These are phyloP conservation scores for Patella caerulea DNA, from an alignment of 2,888 invertebrate genomes.

Conservation along the genomic window DNA sequence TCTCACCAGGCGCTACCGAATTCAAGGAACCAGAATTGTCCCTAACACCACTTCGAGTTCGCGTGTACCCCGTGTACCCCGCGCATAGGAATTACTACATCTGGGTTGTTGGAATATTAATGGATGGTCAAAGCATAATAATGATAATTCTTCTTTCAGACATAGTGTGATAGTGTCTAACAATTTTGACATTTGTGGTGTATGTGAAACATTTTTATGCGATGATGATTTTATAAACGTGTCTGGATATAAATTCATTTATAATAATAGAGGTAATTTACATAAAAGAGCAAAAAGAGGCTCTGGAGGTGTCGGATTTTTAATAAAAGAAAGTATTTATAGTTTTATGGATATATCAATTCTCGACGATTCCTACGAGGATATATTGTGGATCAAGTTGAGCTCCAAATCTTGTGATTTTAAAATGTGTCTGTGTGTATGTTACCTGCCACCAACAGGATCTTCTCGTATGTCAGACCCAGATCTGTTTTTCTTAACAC, in stretches of 20 bases:
- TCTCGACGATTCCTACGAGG: no score
- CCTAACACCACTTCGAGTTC: no score
- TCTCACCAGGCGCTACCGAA: no score
- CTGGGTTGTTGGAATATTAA: conserved; percentile 18
- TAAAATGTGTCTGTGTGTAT: no score
- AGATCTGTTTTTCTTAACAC: no score
- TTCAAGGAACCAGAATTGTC: no score
- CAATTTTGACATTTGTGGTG: conserved; percentile 11
- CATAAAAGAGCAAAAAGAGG: conserved; percentile 21
- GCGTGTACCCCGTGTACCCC: no score
- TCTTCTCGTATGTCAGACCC: no score
- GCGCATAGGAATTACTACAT: conserved; percentile 16
- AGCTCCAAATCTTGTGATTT: no score
- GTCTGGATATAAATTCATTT: conserved; percentile 16
- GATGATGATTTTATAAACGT: conserved; percentile 19
- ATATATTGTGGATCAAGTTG: no score
- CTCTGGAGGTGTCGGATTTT: conserved; percentile 21
- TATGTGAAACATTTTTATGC: conserved; percentile 20
- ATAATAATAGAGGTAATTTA: conserved; percentile 14
- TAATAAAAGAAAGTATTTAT: background rate
- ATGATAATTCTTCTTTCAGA: conserved; percentile 16
- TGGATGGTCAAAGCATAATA: conserved; percentile 12
- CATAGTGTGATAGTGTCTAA: background rate
- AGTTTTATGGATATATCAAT: no score
- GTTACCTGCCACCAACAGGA: no score